A percentile compares a stretch with the other conserved stretches of the same genome.
phyloP scores from a whole-genome alignment of 2,113 vertebrate species.

The Petaurus breviceps region DNA sequence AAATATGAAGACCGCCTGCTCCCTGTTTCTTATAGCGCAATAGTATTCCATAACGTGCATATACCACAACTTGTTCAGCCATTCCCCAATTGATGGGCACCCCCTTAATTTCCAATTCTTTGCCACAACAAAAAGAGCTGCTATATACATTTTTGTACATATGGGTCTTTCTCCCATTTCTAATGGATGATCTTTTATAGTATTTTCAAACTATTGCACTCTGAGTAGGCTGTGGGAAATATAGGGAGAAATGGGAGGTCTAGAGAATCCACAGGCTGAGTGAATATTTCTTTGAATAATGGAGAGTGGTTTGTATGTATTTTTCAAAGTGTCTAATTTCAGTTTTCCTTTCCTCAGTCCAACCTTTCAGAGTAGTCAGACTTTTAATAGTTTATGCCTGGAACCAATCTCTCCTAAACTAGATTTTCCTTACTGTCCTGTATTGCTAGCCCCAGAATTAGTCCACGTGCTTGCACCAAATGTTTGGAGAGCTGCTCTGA shows the following conservation, averaged over 20 bases:
- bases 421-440: slow-evolving; percentile 25
- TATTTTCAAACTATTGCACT: neutral
- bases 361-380: slow-evolving; percentile 49
- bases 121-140: too few relatives aligned
- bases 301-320: slow-evolving; percentile 33
- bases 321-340: slow-evolving; percentile 48
- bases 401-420: slow-evolving; percentile 51
- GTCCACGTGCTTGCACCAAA: slow-evolving; percentile 8
- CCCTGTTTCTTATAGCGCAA: too few relatives aligned
- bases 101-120: too few relatives aligned
- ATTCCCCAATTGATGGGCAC: too few relatives aligned
- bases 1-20: too few relatives aligned
- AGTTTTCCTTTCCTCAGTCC: slow-evolving; percentile 59
- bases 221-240: neutral
- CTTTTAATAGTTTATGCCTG: slow-evolving; percentile 59
- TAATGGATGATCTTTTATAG: slow-evolving; percentile 54
- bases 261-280: neutral
- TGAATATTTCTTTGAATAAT: slow-evolving; percentile 9
- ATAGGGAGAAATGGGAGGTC: neutral
- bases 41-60: too few relatives aligned
- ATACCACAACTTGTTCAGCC: too few relatives aligned
- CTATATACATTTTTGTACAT: too few relatives aligned
- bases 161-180: too few relatives aligned
- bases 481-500: neutral
- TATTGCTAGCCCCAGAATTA: neutral